Conservation (phyloP, 2,113 vertebrate genomes). For the Dicerorhinus sumatrensis region DNA sequence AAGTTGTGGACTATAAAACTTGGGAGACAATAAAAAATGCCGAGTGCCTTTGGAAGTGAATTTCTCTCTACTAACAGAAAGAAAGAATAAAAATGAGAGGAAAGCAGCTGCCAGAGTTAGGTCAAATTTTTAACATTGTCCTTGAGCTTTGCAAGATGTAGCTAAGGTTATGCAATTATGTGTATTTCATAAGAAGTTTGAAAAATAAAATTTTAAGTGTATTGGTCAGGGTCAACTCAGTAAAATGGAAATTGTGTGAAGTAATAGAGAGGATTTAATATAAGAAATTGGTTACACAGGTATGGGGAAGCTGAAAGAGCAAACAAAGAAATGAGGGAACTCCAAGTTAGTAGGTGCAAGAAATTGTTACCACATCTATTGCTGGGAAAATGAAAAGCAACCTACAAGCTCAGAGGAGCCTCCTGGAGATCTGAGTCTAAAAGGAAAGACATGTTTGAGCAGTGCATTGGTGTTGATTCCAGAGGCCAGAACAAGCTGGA, state of each 20-base stretch:
- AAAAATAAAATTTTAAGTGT: background rate
- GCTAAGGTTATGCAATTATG: background rate
- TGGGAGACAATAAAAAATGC: background rate
- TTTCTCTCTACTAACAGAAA: background rate
- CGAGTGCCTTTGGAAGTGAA: background rate
- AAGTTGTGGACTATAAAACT: background rate
- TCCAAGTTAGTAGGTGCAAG: background rate
- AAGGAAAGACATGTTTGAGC: background rate
- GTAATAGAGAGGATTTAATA: background rate
- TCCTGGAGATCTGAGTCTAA: background rate
- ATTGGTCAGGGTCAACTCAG: background rate
- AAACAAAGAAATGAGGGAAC: background rate
- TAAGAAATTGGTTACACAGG: background rate
- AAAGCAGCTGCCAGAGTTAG: background rate
- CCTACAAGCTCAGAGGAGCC: background rate
- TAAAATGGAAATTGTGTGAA: background rate
- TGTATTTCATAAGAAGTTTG: background rate
- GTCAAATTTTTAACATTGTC: background rate
- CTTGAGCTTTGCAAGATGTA: background rate
- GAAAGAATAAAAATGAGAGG: background rate
- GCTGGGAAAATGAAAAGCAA: background rate
- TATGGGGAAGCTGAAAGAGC: background rate
- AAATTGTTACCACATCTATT: background rate
- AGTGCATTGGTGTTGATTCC: background rate
- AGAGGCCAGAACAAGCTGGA: background rate